Conservation (phyloP, 2,797 vertebrate species). For the Phalloptychus januarius region DNA sequence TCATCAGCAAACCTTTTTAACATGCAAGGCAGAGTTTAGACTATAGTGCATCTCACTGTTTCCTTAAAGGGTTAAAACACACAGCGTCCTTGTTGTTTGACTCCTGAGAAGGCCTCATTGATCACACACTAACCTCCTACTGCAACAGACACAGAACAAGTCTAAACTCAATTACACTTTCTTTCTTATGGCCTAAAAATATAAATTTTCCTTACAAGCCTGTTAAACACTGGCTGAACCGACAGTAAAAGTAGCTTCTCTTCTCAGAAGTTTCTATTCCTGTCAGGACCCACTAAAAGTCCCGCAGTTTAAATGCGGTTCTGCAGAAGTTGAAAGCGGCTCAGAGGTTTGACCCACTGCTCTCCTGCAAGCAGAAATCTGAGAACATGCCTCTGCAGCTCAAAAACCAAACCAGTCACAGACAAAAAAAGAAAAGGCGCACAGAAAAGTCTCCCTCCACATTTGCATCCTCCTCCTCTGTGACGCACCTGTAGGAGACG, state of each 20-base stretch:
- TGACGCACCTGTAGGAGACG: not conserved
- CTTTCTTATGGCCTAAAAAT: constrained; percentile 44
- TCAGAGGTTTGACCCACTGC: constrained; percentile 70
- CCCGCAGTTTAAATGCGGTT: constrained; percentile 30
- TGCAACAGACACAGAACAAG: constrained; percentile 11
- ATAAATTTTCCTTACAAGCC: constrained; percentile 33
- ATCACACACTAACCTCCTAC: constrained; percentile 34
- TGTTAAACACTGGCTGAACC: constrained; percentile 43
- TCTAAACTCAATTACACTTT: constrained; percentile 29
- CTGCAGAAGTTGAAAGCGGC: constrained; percentile 43
- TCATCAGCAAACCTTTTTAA: constrained; percentile 43
- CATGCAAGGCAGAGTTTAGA: constrained; percentile 50
- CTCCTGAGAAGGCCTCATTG: constrained; percentile 33
- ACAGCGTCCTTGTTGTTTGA: constrained; percentile 43
- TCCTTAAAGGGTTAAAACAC: constrained; percentile 30
- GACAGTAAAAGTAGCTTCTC: constrained; percentile 36
- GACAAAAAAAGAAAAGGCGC: constrained; percentile 60
- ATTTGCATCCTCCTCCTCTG: constrained; percentile 26
- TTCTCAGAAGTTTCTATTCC: constrained; percentile 57
- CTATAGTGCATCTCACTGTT: constrained; percentile 25
- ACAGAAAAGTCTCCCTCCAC: constrained; percentile 4
- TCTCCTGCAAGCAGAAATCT: constrained; percentile 68
- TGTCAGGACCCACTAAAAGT: constrained; percentile 31
- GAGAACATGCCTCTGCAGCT: constrained; percentile 53
- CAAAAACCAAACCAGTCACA: constrained; percentile 60